Evolutionary conservation across 2,113 vertebrate species (phyloP).

Genomic region (Halcyon senegalensis): DNA sequence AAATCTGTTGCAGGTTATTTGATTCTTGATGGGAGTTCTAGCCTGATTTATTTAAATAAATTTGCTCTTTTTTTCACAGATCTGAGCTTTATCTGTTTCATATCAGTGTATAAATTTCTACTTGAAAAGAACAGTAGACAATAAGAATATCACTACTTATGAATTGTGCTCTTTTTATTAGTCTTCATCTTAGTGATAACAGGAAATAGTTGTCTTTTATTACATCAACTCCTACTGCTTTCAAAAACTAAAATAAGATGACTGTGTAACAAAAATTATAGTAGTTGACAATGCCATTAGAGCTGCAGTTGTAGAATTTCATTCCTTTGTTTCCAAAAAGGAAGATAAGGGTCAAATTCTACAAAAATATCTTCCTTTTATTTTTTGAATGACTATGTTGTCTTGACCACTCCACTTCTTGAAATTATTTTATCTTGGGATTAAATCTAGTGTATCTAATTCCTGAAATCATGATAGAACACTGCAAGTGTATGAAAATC

Average conservation of each 20-base stretch:
- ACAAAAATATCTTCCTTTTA: background rate
- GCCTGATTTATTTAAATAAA: background rate
- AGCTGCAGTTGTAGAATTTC: background rate
- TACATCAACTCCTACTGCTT: background rate
- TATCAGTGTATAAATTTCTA: background rate
- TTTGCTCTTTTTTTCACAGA: background rate
- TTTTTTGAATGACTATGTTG: background rate
- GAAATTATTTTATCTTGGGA: background rate
- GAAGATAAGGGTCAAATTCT: background rate
- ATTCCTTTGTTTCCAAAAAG: background rate
- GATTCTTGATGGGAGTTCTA: background rate
- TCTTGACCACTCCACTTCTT: background rate
- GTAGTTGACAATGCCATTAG: background rate
- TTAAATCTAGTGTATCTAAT: background rate
- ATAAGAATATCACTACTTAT: background rate
- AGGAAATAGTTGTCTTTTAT: constrained; percentile 6
- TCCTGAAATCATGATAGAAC: background rate
- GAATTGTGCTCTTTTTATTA: constrained; percentile 17
- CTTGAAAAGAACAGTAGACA: background rate
- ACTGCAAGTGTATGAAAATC: background rate
- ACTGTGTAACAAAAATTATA: background rate
- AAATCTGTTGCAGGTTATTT: background rate
- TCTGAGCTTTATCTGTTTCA: background rate
- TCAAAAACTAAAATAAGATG: background rate
- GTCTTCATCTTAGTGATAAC: background rate